Conservation (phyloP, 2,888 invertebrate genomes). For the Caenorhabditis sp. region DNA sequence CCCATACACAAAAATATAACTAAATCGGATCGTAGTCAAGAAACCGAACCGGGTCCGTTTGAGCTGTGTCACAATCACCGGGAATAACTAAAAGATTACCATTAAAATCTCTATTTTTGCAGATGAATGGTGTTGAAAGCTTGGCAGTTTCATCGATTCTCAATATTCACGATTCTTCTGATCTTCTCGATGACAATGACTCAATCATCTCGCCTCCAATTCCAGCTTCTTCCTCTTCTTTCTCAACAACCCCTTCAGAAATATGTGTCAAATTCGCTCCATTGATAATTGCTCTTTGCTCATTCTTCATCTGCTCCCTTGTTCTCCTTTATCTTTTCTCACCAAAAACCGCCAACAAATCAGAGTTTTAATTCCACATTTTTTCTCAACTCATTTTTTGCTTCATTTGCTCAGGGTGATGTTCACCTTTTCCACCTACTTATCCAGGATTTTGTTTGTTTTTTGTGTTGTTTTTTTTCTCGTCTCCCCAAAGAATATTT, state of each 20-base stretch:
- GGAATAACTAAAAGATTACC: too few relatives aligned
- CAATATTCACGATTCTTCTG: slow-evolving; percentile 25
- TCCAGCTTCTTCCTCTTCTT: slow-evolving; percentile 28
- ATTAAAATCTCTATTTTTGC: too few relatives aligned
- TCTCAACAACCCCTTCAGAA: neutral
- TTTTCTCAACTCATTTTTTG: neutral
- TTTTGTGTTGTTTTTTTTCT: neutral
- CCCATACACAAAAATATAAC: too few relatives aligned
- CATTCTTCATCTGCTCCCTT: slow-evolving; percentile 24
- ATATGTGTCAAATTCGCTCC: slow-evolving; percentile 31
- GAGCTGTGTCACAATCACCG: too few relatives aligned
- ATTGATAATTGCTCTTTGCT: slow-evolving; percentile 23
- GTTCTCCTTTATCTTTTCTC: slow-evolving; percentile 31
- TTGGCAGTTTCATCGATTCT: slow-evolving; percentile 38
- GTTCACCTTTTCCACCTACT: neutral
- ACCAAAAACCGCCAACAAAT: slow-evolving; percentile 2
- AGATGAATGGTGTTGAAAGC: slow-evolving; percentile 36
- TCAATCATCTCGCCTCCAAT: slow-evolving; percentile 19
- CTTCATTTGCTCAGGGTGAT: neutral
- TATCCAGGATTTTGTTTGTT: neutral
- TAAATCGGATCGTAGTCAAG: too few relatives aligned
- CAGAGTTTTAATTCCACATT: neutral
- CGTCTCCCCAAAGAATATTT: neutral
- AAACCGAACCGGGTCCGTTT: too few relatives aligned
- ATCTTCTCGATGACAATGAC: neutral